Conservation (phyloP, 1,140 invertebrate species). For the Heliothis virescens region DNA sequence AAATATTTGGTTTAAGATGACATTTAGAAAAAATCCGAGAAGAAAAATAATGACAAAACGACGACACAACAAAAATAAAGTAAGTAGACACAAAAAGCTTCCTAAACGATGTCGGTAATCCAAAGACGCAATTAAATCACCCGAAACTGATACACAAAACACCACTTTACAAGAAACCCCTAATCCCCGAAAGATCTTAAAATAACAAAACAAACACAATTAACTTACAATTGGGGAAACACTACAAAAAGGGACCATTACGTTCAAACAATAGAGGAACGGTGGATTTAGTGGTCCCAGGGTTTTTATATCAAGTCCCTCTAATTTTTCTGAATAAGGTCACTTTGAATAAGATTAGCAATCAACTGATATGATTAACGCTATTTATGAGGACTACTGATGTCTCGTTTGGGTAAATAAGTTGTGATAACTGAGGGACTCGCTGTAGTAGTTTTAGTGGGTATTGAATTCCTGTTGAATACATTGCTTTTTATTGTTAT, state of each 20-base stretch:
- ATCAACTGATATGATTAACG: conserved; percentile 9
- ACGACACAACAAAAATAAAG: neutral
- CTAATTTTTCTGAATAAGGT: neutral
- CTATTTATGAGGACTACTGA: neutral
- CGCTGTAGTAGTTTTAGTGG: too few species aligned
- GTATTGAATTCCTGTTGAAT: too few species aligned
- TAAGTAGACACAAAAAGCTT: neutral
- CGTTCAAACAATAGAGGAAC: neutral
- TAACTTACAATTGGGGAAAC: conserved; percentile 1
- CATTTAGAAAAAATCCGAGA: too few species aligned
- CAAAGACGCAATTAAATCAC: neutral
- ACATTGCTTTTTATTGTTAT: too few species aligned
- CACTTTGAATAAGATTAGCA: neutral
- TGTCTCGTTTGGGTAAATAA: neutral
- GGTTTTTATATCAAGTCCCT: neutral
- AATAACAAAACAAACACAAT: conserved; percentile 21
- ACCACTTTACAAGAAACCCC: neutral
- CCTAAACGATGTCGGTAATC: neutral
- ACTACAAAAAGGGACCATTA: conserved; percentile 1
- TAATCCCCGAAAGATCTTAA: neutral
- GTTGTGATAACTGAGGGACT: too few species aligned
- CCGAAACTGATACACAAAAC: neutral
- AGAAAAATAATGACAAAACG: neutral
- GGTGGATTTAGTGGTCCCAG: neutral
- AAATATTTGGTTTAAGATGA: neutral